phyloP scores from a whole-genome alignment of 92 coral and sea anemone genomes.

The Muricea muricata region DNA sequence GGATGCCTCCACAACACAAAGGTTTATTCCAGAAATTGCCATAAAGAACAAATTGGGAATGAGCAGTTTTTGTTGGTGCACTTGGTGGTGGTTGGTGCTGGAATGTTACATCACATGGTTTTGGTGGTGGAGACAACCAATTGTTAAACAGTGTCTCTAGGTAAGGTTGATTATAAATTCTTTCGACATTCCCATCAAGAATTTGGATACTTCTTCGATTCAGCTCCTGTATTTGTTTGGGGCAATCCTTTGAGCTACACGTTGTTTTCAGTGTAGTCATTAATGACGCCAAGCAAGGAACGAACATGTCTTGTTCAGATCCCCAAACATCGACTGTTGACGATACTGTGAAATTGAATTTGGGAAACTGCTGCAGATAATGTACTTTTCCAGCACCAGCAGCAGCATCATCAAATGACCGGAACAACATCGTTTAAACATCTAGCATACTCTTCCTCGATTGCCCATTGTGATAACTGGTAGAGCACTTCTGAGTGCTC shows the following conservation, averaged over 20 bases:
- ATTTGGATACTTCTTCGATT: not conserved
- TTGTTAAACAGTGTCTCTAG: not conserved
- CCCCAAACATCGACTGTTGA: not conserved
- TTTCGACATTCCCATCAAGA: not conserved
- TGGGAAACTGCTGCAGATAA: not conserved
- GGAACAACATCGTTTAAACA: not conserved
- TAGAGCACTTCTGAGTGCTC: slow-evolving; percentile 7
- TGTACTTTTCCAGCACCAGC: slow-evolving; percentile 4
- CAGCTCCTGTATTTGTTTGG: not conserved
- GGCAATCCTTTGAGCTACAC: not conserved
- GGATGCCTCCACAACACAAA: not conserved
- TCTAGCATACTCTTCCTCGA: not conserved
- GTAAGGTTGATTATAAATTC: not conserved
- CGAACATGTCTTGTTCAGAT: not conserved
- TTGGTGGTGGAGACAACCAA: not conserved
- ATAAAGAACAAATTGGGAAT: not conserved
- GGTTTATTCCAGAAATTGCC: not conserved
- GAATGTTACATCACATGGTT: not conserved
- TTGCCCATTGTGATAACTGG: not conserved
- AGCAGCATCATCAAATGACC: not conserved
- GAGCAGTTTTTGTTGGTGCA: not conserved
- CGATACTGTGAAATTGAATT: not conserved
- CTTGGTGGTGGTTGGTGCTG: slow-evolving; percentile 3
- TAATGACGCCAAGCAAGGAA: not conserved
- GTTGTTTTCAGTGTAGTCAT: not conserved